Base-by-base conservation (phyloP, 2,797 vertebrate species). In the Amphiprion clarkii region DNA sequence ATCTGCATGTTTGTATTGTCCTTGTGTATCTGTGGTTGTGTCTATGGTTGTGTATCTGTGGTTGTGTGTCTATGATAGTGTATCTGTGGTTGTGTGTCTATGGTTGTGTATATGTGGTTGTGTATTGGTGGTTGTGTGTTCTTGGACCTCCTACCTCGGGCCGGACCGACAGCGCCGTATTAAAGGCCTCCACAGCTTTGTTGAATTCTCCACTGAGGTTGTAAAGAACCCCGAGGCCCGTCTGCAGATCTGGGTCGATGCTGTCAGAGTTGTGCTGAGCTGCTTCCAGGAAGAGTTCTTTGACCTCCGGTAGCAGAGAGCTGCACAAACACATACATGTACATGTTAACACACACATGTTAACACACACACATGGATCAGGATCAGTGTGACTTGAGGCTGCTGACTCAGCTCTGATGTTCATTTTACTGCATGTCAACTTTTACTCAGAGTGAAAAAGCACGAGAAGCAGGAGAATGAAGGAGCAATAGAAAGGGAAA, bases 181-280 rank as follows among this genome's bases (percentile, higher is more conserved):
- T 99, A 90, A 99, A 99, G 73, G 98, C 97, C 57, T 99, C 98
- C 81, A 99, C 98, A 39, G 98, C 98, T 95, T 97, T 96, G 90
- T 96, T 97, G 90, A 98, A 99, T 94, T 99, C 98, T 61, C 96
- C 95, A 3, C 96, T 99, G 89, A 99, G 93, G 86, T 99, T 99
- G 90, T 96, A 99, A 33, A 99, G 96, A 25, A 99, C 98, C 13
- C 98, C 98, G 2, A 99, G 95, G 63, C 98, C 98, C 0, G 98
- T 99, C 94, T 99, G 98, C 77, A 99, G 93, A 92, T 99, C 98
- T 3, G 98, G 96, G 81, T 99, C 97, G 11, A 99, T 95, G 85
- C 89, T 85, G 64, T 99, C 97, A 23, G 95, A 95, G 57, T 98
- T 98, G 87, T 97, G 95, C 86, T 97, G 96, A 77, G 94, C 97